Conservation (phyloP, 2,797 vertebrate genomes). For the Gallinago stenura region DNA sequence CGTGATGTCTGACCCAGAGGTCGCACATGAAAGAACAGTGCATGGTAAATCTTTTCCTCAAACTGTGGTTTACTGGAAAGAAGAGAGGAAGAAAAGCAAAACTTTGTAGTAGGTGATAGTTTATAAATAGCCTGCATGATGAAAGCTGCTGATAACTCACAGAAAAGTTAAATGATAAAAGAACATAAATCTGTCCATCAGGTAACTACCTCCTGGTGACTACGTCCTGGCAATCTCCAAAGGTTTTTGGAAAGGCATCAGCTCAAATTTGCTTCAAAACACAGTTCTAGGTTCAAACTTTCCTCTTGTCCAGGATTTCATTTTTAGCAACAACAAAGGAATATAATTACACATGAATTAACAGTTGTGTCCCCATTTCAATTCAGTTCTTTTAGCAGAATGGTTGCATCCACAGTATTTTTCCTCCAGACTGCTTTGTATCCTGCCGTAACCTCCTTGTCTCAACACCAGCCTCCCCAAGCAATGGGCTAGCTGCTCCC, state of each 20-base stretch:
- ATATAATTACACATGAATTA: slow-evolving; percentile 46
- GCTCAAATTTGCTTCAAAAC: slow-evolving; percentile 24
- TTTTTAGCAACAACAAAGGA: slow-evolving; percentile 34
- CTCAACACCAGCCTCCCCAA: not conserved
- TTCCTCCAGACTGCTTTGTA: not conserved
- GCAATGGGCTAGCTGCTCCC: not conserved
- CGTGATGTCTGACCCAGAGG: not conserved
- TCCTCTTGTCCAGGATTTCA: not conserved
- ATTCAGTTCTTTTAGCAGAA: not conserved
- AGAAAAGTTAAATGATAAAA: not conserved
- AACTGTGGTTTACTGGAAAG: not conserved
- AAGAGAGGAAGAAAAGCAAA: not conserved
- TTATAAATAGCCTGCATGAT: not conserved
- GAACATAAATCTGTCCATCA: not conserved
- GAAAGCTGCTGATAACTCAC: not conserved
- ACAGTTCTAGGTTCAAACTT: not conserved
- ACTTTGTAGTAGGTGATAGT: not conserved
- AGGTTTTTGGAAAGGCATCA: slow-evolving; percentile 5
- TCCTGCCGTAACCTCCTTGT: slow-evolving; percentile 28
- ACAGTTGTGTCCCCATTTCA: slow-evolving; percentile 8
- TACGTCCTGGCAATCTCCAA: not conserved
- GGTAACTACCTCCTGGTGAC: not conserved
- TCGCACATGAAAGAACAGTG: not conserved
- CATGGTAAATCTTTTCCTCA: not conserved
- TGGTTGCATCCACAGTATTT: not conserved